These are phyloP conservation scores for Coenobita brevimanus DNA, from an alignment of 1,140 invertebrate genomes.

Conservation along the genomic window DNA sequence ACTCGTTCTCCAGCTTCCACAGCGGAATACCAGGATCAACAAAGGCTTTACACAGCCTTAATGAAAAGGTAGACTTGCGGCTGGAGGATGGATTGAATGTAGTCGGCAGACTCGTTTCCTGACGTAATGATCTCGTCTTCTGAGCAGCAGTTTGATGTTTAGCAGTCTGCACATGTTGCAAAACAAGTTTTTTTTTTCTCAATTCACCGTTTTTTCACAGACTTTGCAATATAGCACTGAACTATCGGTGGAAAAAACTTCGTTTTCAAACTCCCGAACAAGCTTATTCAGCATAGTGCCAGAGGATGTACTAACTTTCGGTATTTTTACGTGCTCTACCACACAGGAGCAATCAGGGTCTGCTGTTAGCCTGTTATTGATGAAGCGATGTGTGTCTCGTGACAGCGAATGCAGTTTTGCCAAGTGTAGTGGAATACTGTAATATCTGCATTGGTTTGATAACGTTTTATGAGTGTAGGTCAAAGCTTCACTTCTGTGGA, in stretches of 20 bases:
- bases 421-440: too few species aligned
- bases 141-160: slow-evolving; percentile 2
- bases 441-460: too few species aligned
- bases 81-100: background rate
- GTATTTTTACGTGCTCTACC: background rate
- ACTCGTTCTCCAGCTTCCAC: slow-evolving; percentile 15
- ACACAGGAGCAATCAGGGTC: too few species aligned
- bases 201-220: slow-evolving; percentile 10
- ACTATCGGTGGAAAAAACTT: slow-evolving; percentile 7
- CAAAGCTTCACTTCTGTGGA: too few species aligned
- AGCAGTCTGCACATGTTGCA: background rate
- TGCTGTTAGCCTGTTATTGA: too few species aligned
- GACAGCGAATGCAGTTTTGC: too few species aligned
- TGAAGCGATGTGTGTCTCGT: too few species aligned
- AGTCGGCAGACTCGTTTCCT: background rate
- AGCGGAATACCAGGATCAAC: too few species aligned
- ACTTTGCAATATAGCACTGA: background rate
- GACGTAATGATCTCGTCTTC: too few species aligned
- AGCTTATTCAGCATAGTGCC: background rate
- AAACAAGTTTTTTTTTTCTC: background rate
- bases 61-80: slow-evolving; percentile 14
- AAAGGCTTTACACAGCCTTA: too few species aligned
- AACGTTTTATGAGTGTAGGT: too few species aligned
- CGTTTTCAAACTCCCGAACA: background rate
- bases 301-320: slow-evolving; percentile 1